Evolutionary conservation across 2,113 vertebrate genomes (phyloP), one percentile per base, ranked within the genome.

Genomic region (Donacobius atricapilla): DNA sequence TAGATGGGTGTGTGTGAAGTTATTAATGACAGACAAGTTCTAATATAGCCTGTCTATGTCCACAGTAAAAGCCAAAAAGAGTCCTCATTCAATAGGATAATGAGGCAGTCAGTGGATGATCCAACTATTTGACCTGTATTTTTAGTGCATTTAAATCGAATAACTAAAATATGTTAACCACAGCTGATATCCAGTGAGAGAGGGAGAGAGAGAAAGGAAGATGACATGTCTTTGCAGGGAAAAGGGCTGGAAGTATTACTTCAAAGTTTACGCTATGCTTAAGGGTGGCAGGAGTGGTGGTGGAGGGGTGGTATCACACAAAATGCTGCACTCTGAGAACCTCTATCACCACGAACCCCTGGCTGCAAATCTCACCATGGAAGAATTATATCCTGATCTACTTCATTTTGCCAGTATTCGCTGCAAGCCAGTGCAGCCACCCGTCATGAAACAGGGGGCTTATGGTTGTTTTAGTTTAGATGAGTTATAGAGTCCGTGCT

Each of bases 91-190:
- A 89, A 48, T n/a, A 96, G 48, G 63, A 91, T 97, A 96, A 97
- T 89, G 84, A 96, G 91, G 57, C 53, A 80, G 80, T 86, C 97
- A 97, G 91, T 89, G 90, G 64, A 95, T 89, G 86, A 90, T 78
- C 93, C 83, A 85, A 63, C 73, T 94, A 94, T 92, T 81, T 89
- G 95, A 95, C 92, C 77, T 72, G 56, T 95, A 91, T 92, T 96
- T 96, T 96, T 91, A 76, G 73, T 61, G 78, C 53, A 86, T 94
- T 97, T 95, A 92, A 92, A 96, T 75, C 89, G 80, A 91, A 96
- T 77, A 96, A 84, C 77, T 94, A 40, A 95, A 96, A 93, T 81
- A 89, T 47, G 50, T 61, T 65, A 87, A 89, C 91, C 79, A 48
- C n/a, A 89, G 70, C 68, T 80, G 77, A 60, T 78, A 91, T 39